Evolutionary conservation across 2,888 invertebrate species (phyloP).

Genomic region (Capitulum mitella): DNA sequence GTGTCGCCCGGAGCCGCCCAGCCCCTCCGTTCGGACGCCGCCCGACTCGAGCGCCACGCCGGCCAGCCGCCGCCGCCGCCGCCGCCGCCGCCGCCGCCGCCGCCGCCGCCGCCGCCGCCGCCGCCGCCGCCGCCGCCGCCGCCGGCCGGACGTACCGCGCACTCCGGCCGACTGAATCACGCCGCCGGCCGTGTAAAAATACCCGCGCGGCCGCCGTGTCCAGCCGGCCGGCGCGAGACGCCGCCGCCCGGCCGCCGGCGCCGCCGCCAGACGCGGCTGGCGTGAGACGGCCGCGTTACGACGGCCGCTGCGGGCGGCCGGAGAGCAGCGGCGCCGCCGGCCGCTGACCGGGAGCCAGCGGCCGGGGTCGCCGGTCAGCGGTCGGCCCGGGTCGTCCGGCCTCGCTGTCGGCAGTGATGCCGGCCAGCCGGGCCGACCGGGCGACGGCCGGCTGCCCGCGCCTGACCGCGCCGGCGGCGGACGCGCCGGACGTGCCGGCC

Average conservation of each 20-base stretch:
- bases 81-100: too few relatives aligned
- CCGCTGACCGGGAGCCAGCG: too few relatives aligned
- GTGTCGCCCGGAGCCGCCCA: too few relatives aligned
- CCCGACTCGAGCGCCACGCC: too few relatives aligned
- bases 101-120: too few relatives aligned
- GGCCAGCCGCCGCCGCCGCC: too few relatives aligned
- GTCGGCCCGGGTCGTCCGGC: too few relatives aligned
- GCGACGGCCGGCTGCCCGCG: background rate
- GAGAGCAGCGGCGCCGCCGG: too few relatives aligned
- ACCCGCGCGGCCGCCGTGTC: background rate
- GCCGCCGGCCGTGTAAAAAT: background rate
- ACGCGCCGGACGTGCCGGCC: background rate
- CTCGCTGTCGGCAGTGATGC: background rate
- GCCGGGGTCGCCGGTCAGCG: too few relatives aligned
- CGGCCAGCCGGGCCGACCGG: too few relatives aligned
- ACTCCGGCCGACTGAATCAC: slow-evolving; percentile 3
- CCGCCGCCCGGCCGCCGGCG: background rate
- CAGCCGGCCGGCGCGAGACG: background rate
- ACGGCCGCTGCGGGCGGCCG: background rate
- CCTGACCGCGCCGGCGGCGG: background rate
- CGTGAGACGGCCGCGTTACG: background rate
- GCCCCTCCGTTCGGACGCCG: too few relatives aligned
- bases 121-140: background rate
- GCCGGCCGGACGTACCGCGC: slow-evolving; percentile 12
- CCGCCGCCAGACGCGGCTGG: background rate